Evolutionary conservation across 2,888 invertebrate species (phyloP), one percentile per base, ranked within the genome.

Genomic region (Archips crataeganus): DNA sequence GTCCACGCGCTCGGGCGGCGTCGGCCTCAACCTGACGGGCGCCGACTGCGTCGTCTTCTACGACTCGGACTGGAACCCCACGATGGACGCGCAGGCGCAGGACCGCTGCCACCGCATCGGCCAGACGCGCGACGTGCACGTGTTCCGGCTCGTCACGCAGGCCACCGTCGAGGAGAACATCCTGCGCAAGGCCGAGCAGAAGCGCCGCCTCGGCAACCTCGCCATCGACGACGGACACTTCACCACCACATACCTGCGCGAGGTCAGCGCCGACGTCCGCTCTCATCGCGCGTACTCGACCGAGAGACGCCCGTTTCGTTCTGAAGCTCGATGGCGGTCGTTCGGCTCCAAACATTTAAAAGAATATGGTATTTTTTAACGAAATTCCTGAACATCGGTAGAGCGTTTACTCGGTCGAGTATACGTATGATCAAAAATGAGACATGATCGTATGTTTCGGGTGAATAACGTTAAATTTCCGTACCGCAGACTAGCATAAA

Each of bases 1-100:
- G 80, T 99, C 99, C 3, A 99, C 99, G 66, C 96, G 99, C 75
- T 98, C 99, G 70, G 99, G 99, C 83, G 99, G 99, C 84, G 97
- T 99, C 62, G 99, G 99, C 71, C 98, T 99, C 65, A 99, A 99
- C 95, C 95, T 99, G 80, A 99, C 99, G 47, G 99, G 99, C 79
- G 99, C 99, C 61, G 99, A 99, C 94, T 98, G 99, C 82, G 99
- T 99, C 80, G 98, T 99, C 89, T 99, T 99, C 95, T 99, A 99
- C 92, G 99, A 99, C 95, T 99, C 99, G 77, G 99, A 99, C 94
- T 99, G 99, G 99, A 99, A 99, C 95, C 99, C 99, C 67, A 99
- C 99, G 5, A 99, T 99, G 99, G 99, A 99, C 95, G 99, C 99
- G 76, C 93, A 93, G 86, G 98, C 98, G 77, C 98, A 98, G 92